phyloP scores from a whole-genome alignment of 1,140 invertebrate genomes.

The Brachionus asplanchnoidis region DNA sequence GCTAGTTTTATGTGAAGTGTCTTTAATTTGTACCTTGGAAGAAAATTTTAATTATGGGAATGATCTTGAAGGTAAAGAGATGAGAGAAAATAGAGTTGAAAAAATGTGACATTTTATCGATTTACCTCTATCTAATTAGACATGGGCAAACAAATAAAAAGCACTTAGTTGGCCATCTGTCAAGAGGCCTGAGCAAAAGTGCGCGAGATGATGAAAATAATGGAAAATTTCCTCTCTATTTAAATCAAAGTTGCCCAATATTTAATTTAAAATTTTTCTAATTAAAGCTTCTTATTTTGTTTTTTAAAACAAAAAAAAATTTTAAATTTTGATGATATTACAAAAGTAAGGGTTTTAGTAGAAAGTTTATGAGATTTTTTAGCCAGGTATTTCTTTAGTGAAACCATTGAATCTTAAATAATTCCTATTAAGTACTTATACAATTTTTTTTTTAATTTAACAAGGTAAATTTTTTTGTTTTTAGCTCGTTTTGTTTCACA shows the following conservation, averaged over 20 bases:
- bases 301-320: background rate
- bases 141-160: background rate
- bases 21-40: background rate
- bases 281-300: background rate
- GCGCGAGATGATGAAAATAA: background rate
- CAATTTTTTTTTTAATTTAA: background rate
- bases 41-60: constrained; percentile 10
- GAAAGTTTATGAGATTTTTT: background rate
- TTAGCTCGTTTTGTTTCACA: background rate
- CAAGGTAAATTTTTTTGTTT: background rate
- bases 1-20: background rate
- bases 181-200: background rate
- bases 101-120: constrained; percentile 30
- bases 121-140: constrained; percentile 17
- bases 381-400: background rate
- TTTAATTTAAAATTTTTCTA: background rate
- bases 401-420: background rate
- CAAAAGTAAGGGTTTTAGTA: background rate
- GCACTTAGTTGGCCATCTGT: background rate
- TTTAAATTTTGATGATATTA: background rate
- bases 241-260: background rate
- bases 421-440: background rate
- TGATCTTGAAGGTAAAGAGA: background rate
- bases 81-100: background rate
- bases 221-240: background rate